Evolutionary conservation across 1,140 invertebrate species (phyloP), one percentile per base, ranked within the genome.

Genomic region (Drosophila ohnishii): DNA sequence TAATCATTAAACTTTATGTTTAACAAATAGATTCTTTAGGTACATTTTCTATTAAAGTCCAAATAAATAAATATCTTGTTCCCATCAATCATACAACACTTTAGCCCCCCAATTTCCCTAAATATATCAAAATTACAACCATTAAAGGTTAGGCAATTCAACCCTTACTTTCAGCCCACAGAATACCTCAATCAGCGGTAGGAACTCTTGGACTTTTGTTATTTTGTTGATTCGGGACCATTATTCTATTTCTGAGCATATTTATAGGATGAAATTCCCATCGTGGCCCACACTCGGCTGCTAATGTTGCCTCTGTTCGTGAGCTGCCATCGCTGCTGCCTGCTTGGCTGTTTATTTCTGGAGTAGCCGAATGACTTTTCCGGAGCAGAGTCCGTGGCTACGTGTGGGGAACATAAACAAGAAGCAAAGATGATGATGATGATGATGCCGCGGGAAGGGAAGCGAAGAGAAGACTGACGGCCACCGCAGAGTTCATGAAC

Each of bases 341-440:
- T 79, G 47, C 47, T 30, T 32, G 10, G 10, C 48, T 80, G 83
- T 86, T 86, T 86, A 86, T 86, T 86, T 86, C 82, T 87, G 82
- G 83, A 86, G 79, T 87, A 87, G 83, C 60, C 82, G 83, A 86
- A 86, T 86, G 83, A 86, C 79, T 86, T 86, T 86, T 86, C 82
- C 82, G 82, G 82, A 76, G 57, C 45, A 28, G 58, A 60, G 44
- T 39, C 72, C 80, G 62, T 55, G 59, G 80, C 74, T 69, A 72
- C 79, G 79, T 82, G 82, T 87, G 82, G 73, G 78, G 79, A 87
- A 78, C 79, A 63, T 75, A 87, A 87, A 82, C 82, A 75, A 67
- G 40, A 69, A 42, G 47, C 14, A 2, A 30, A 14, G 42, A 44
- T 9, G 67, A 57, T 44, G 56, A 61, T 30, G 50, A 37, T 22